Conservation (phyloP, 2,797 vertebrate genomes). For the Gadopsis bispinosus region DNA sequence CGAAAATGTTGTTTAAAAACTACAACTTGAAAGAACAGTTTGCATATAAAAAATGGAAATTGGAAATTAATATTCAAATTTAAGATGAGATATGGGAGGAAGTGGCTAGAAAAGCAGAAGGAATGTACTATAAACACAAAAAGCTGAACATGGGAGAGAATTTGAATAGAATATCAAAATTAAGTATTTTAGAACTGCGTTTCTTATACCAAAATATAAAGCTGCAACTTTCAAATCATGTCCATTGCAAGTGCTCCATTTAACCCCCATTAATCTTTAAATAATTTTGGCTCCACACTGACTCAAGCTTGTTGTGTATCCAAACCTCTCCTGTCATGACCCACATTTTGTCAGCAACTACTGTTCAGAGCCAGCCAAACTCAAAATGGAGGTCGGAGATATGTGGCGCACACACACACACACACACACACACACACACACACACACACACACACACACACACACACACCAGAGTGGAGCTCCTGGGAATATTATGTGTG, state of each 20-base stretch:
- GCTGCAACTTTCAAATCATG: not conserved
- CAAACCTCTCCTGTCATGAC: slow-evolving; percentile 45
- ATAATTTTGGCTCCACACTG: not conserved
- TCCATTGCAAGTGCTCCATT: not conserved
- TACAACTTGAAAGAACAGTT: not conserved
- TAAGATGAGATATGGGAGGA: not conserved
- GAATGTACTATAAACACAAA: not conserved
- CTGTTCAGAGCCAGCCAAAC: slow-evolving; percentile 46
- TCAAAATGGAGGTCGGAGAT: slow-evolving; percentile 75
- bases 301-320: not conserved
- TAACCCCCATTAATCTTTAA: not conserved
- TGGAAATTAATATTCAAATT: not conserved
- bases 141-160: not conserved
- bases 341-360: slow-evolving; percentile 69
- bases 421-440: slow-evolving; percentile 17
- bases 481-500: slow-evolving; percentile 16
- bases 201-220: not conserved
- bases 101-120: too few species aligned
- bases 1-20: not conserved
- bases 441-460: slow-evolving; percentile 21
- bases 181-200: not conserved
- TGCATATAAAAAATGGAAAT: not conserved
- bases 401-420: not conserved
- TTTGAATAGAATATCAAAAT: not conserved
- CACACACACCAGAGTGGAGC: not conserved